A percentile compares a stretch with the other conserved stretches of the same genome.
Evolutionary conservation across 2,113 vertebrate genomes (phyloP).

Genomic region (Dromiciops gliroides): DNA sequence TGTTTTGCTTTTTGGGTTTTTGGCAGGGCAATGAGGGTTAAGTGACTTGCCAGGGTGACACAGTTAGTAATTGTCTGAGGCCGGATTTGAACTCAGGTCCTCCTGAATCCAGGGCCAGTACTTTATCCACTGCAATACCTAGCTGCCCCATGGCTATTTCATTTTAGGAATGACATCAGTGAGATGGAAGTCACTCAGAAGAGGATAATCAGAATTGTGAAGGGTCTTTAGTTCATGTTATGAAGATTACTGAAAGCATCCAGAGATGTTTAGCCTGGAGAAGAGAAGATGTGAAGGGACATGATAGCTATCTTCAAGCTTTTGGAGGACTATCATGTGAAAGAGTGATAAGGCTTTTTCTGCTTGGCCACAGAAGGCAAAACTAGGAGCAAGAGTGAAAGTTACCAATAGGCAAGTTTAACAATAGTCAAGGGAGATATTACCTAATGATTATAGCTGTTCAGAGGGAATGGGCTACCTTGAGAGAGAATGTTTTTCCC

Average conservation of each 20-base stretch:
- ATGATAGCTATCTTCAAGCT: not conserved
- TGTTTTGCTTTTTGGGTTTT: too few species aligned
- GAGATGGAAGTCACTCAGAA: not conserved
- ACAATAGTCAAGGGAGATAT: not conserved
- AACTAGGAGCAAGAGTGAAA: not conserved
- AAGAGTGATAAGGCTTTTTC: not conserved
- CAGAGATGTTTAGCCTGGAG: not conserved
- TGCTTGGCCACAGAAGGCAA: not conserved
- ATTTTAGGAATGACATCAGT: not conserved
- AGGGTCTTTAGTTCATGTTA: not conserved
- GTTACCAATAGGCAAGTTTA: not conserved
- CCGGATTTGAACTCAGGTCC: too few species aligned
- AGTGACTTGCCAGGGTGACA: too few species aligned
- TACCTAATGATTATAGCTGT: not conserved
- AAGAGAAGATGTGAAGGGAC: not conserved
- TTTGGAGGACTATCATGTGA: not conserved
- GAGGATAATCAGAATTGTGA: not conserved
- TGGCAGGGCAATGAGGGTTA: too few species aligned
- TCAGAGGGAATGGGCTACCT: not conserved
- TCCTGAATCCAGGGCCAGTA: too few species aligned
- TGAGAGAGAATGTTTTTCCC: not conserved
- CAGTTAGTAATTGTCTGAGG: too few species aligned
- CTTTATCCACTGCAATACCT: too few species aligned
- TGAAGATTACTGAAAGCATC: too few species aligned
- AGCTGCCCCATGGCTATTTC: too few species aligned